Percentiles rank a stretch among this genome's conserved stretches.
These are phyloP conservation scores for Paraplagusia blochii DNA, from an alignment of 2,113 vertebrate species.

Conservation along the genomic window DNA sequence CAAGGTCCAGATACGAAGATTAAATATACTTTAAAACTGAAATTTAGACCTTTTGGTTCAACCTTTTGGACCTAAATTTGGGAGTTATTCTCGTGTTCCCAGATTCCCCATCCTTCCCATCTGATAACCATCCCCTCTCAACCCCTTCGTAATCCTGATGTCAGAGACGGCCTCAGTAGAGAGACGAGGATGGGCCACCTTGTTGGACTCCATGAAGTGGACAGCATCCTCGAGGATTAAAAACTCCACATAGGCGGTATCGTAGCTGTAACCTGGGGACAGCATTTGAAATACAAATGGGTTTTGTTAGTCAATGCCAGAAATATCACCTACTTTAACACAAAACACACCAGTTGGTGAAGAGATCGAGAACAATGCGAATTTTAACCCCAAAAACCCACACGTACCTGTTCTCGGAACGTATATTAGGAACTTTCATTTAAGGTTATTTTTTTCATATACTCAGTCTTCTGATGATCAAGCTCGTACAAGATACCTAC, in stretches of 20 bases:
- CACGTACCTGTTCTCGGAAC: constrained; percentile 54
- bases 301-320: constrained; percentile 93
- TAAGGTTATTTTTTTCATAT: constrained; percentile 30
- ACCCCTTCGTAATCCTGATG: constrained; percentile 82
- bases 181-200: constrained; percentile 99
- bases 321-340: constrained; percentile 67
- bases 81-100: constrained; percentile 43
- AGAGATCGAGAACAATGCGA: constrained; percentile 58
- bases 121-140: constrained; percentile 74
- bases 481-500: constrained; percentile 26
- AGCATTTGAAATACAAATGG: constrained; percentile 99
- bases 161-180: constrained; percentile 87
- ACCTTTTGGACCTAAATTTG: constrained; percentile 16
- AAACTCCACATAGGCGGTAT: constrained; percentile 99
- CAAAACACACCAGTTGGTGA: constrained; percentile 61
- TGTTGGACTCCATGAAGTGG: constrained; percentile 99
- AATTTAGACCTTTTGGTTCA: constrained; percentile 14
- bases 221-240: constrained; percentile 99
- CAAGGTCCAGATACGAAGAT: too few species aligned
- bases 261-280: constrained; percentile 99
- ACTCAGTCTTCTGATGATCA: constrained; percentile 30
- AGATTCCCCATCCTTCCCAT: constrained; percentile 51
- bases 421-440: constrained; percentile 29
- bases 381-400: constrained; percentile 24
- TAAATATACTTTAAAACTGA: neutral